Base-by-base conservation (phyloP, 2,888 invertebrate species). In the Temnothorax unifasciatus region DNA sequence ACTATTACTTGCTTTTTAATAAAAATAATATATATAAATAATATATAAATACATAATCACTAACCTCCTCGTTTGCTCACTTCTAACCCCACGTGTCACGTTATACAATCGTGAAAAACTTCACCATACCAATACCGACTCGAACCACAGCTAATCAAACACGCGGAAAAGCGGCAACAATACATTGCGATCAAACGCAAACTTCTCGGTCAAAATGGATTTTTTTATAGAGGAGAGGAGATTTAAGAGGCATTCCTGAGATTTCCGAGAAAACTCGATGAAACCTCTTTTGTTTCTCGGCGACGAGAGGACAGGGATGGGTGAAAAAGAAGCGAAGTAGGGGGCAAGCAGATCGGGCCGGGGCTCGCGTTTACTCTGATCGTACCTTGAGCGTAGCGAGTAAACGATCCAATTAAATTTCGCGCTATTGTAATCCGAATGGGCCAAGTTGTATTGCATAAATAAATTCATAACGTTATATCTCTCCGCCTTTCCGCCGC, bases 331-430 rank as follows among this genome's bases (percentile, higher is more conserved):
- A 75, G 68, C 52, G 47, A 82, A 54, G 75, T 85, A 82, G 68
- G 83, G 75, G 83, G 83, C 83, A 73, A 6, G 83, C 79, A 68
- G 63, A 25, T 61, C 74, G 66, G 44, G 34, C 21, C 71, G 25
- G 69, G 66, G 69, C 44, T 71, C 29, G 64, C 89, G 84, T 86
- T 89, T 89, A 85, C 82, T 84, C 83, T 74, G 90, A 89, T 85
- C 87, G 68, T 79, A 64, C 81, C 41, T 66, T 76, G 47, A 84
- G 74, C 85, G 81, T 82, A 59, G 84, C 82, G 84, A 84, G 85
- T 90, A 89, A 90, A 89, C 90, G 89, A 90, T 89, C 91, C 91
- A 91, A 91, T 91, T 91, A 91, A 91, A 91, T 91, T 91, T 90
- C 88, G 88, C 90, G 86, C 89, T 87, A 90, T 91, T 91, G 91